Percentiles rank a stretch among this genome's conserved stretches.
Conservation (phyloP, 2,113 vertebrate genomes). For the Misgurnus mizolepis region DNA sequence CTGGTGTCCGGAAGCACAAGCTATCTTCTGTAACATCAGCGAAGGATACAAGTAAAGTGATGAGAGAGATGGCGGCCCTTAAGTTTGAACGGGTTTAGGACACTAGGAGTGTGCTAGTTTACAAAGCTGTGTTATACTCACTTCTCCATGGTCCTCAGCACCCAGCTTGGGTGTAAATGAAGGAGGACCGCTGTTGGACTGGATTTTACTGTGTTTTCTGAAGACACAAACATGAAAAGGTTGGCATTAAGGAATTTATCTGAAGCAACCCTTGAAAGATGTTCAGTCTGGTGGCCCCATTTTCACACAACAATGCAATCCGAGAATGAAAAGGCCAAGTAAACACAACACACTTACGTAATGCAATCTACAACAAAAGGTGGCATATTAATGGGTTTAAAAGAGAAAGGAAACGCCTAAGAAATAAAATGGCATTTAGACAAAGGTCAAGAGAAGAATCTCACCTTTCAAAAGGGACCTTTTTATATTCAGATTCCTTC, state of each 20-base stretch:
- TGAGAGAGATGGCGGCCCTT: background rate
- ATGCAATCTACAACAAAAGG: too few species aligned
- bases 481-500: constrained; percentile 94
- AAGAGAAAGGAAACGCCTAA: too few species aligned
- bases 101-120: background rate
- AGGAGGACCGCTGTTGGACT: constrained; percentile 83
- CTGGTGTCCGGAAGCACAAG: constrained; percentile 63
- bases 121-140: constrained; percentile 70
- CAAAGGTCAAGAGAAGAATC: constrained; percentile 28
- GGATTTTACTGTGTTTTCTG: constrained; percentile 97
- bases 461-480: constrained; percentile 97
- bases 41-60: constrained; percentile 23
- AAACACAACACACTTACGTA: too few species aligned
- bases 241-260: background rate
- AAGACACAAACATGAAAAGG: constrained; percentile 49
- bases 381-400: too few species aligned
- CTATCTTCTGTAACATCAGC: constrained; percentile 63
- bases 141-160: constrained; percentile 88
- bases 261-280: too few species aligned
- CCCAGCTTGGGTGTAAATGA: constrained; percentile 80
- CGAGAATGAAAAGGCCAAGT: background rate
- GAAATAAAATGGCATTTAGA: background rate
- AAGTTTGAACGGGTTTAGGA: background rate
- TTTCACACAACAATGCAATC: background rate
- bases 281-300: background rate